Evolutionary conservation across 2,888 invertebrate genomes (phyloP), one percentile per base, ranked within the genome.

Genomic region (Apoderus coryli): DNA sequence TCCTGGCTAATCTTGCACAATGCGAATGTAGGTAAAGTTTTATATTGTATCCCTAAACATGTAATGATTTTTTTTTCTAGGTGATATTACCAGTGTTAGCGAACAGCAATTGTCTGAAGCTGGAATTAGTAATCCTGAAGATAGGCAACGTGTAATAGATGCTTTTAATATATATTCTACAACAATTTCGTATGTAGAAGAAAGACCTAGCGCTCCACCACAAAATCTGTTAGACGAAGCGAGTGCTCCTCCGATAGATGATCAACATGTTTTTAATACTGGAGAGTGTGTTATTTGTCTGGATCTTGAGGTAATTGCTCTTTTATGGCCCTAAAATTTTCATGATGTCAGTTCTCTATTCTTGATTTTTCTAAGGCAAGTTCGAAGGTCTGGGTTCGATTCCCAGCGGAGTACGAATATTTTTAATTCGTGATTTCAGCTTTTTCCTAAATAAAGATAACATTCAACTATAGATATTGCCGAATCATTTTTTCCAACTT

Each of bases 251-350:
- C 44, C 47, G 16, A 44, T 43, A 16, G 51, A 54, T 52, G 55
- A 32, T 60, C 61, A 37, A 43, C 41, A 30, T 22, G 37, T 50
- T 34, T 46, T 58, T 34, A 48, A 50, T 35, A 57, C 57, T 28
- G 49, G 71, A 5, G 86, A 88, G 60, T 88, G 88, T 63, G 79
- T 84, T 19, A 67, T 88, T 44, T 88, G 86, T 54, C 70, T 88
- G 70, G 84, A 85, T 56, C 59, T 62, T 42, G 56, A 62, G 59
- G 77, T 76, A 60, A 65, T 63, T n/a, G n/a, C n/a, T n/a, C n/a
- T n/a, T n/a, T n/a, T n/a, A n/a, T n/a, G n/a, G n/a, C n/a, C n/a
- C n/a, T n/a, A n/a, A n/a, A n/a, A n/a, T n/a, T n/a, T n/a, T n/a
- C n/a, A n/a, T n/a, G n/a, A n/a, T n/a, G n/a, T n/a, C n/a, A n/a